phyloP scores from a whole-genome alignment of 2,113 vertebrate species.

The Saimiri boliviensis region DNA sequence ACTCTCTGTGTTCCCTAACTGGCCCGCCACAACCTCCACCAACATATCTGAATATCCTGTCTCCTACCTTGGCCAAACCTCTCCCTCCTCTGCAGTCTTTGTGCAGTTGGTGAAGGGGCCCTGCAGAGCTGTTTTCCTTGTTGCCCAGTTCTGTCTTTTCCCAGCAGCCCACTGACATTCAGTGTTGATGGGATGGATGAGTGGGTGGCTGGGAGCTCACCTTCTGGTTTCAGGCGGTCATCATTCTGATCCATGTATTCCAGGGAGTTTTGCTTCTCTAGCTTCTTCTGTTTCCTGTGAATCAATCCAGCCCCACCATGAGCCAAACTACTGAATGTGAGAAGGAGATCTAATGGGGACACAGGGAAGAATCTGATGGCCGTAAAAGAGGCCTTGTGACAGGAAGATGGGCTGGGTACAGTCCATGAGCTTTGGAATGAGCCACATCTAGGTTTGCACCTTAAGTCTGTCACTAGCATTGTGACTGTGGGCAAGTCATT shows the following conservation, averaged over 20 bases:
- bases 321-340: neutral
- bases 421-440: neutral
- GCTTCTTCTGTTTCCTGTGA: slow-evolving; percentile 90
- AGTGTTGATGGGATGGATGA: neutral
- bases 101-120: slow-evolving; percentile 39
- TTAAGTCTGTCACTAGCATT: neutral
- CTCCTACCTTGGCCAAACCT: slow-evolving; percentile 38
- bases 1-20: neutral
- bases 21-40: neutral
- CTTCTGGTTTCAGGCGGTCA: slow-evolving; percentile 89
- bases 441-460: neutral
- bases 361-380: neutral
- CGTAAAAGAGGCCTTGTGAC: neutral
- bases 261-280: slow-evolving; percentile 85
- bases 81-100: slow-evolving; percentile 49
- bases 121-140: slow-evolving; percentile 42
- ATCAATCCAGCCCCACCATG: neutral
- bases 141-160: slow-evolving; percentile 43
- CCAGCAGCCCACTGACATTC: slow-evolving; percentile 47
- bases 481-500: neutral
- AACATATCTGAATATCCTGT: neutral
- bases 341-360: neutral
- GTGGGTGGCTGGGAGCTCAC: slow-evolving; percentile 80
- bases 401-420: neutral
- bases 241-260: slow-evolving; percentile 90